Conservation (phyloP, 2,113 vertebrate species). For the Heteronetta atricapilla region DNA sequence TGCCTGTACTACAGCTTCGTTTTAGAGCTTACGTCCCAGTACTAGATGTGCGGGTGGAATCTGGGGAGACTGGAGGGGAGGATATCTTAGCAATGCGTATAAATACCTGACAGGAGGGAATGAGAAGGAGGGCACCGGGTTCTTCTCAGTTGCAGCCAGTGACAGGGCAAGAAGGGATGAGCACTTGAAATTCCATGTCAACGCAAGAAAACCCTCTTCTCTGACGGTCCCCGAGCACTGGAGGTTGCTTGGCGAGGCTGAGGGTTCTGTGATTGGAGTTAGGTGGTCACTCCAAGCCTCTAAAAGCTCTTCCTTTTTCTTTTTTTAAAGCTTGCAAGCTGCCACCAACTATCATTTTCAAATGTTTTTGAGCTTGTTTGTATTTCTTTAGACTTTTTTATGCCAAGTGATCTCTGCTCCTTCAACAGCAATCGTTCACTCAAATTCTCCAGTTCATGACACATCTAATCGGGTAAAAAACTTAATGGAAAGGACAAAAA, state of each 20-base stretch:
- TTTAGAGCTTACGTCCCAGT: rapidly evolving
- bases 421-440: neutral
- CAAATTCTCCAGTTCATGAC: neutral
- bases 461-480: neutral
- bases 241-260: neutral
- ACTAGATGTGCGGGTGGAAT: neutral
- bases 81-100: rapidly evolving
- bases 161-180: neutral
- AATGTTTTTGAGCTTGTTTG: neutral
- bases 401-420: neutral
- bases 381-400: neutral
- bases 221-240: neutral
- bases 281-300: neutral
- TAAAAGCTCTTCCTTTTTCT: neutral
- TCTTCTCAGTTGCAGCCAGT: neutral
- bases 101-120: neutral
- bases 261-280: neutral
- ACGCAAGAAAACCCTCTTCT: neutral
- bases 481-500: neutral
- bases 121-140: neutral
- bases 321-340: neutral
- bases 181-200: rapidly evolving
- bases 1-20: neutral
- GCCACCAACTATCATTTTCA: neutral
- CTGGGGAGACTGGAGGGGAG: no score